Evolutionary conservation across 2,113 vertebrate genomes (phyloP).

Genomic region (Gambusia holbrooki): DNA sequence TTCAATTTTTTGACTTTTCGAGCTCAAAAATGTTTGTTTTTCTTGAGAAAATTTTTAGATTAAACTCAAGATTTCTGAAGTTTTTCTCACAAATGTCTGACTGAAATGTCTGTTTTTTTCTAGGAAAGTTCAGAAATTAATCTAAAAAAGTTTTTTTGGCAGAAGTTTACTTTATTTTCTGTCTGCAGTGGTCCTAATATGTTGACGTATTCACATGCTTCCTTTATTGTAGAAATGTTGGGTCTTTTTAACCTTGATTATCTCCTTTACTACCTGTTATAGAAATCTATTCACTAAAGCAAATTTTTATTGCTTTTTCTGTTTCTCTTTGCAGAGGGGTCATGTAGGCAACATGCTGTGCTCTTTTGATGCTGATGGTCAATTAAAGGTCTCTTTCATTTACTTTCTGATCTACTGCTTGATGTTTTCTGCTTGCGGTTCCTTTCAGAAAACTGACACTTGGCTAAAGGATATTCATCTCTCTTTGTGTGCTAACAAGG

Average conservation of each 20-base stretch:
- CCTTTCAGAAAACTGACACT: slow-evolving; percentile 10
- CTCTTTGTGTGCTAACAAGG: slow-evolving; percentile 28
- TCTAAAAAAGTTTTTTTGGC: no score
- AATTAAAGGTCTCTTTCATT: slow-evolving; percentile 67
- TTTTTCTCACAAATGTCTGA: no score
- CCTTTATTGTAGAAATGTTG: no score
- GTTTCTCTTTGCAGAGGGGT: slow-evolving; percentile 67
- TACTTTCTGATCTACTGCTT: slow-evolving; percentile 35
- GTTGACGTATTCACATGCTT: no score
- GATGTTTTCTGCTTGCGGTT: slow-evolving; percentile 28
- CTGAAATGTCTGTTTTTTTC: no score
- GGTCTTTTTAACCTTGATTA: not conserved
- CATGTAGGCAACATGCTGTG: slow-evolving; percentile 61
- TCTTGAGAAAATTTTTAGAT: no score
- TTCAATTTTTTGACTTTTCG: no score
- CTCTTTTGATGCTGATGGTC: slow-evolving; percentile 63
- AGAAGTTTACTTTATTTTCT: no score
- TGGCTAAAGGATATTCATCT: slow-evolving; percentile 11
- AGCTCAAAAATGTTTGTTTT: no score
- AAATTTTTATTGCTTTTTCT: slow-evolving; percentile 11
- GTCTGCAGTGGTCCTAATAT: no score
- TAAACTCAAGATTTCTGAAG: no score
- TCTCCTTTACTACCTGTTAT: not conserved
- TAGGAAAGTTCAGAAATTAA: no score
- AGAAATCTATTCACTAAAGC: slow-evolving; percentile 20